Conservation (phyloP, 2,888 invertebrate species). For the Clanis bilineata region DNA sequence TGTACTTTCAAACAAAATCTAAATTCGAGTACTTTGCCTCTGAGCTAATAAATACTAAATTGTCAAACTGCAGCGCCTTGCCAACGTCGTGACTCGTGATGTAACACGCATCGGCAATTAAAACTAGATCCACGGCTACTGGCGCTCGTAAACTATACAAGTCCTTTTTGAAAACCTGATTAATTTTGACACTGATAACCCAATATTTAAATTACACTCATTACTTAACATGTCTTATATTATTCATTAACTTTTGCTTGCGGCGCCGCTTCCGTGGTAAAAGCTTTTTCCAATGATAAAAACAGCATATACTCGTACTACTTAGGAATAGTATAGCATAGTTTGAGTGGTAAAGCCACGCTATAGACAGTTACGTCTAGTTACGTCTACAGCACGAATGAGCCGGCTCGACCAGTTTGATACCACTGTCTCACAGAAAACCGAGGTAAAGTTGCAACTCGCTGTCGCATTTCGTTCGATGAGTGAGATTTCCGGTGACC, state of each 20-base stretch:
- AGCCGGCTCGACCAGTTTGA: too few relatives aligned
- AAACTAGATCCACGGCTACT: constrained; percentile 30
- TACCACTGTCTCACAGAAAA: too few relatives aligned
- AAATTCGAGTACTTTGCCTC: constrained; percentile 16
- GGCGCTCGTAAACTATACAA: constrained; percentile 12
- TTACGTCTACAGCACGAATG: too few relatives aligned
- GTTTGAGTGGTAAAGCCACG: too few relatives aligned
- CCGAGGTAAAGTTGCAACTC: too few relatives aligned
- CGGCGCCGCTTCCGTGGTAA: too few relatives aligned
- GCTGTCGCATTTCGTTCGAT: too few relatives aligned
- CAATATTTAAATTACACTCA: not conserved
- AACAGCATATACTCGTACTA: too few relatives aligned
- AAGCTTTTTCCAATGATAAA: too few relatives aligned
- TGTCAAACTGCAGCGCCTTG: constrained; percentile 27
- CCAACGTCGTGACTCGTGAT: constrained; percentile 32
- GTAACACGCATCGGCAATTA: constrained; percentile 34
- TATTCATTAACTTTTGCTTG: not conserved
- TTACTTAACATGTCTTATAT: not conserved
- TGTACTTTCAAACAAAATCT: constrained; percentile 17
- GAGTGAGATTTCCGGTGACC: too few relatives aligned
- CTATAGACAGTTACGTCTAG: too few relatives aligned
- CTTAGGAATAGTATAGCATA: too few relatives aligned
- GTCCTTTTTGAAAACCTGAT: constrained; percentile 38
- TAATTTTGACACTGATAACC: constrained; percentile 38
- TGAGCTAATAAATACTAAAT: constrained; percentile 25